These are phyloP conservation scores for Lepus timidus DNA, from an alignment of 2,113 vertebrate genomes.

Conservation along the genomic window DNA sequence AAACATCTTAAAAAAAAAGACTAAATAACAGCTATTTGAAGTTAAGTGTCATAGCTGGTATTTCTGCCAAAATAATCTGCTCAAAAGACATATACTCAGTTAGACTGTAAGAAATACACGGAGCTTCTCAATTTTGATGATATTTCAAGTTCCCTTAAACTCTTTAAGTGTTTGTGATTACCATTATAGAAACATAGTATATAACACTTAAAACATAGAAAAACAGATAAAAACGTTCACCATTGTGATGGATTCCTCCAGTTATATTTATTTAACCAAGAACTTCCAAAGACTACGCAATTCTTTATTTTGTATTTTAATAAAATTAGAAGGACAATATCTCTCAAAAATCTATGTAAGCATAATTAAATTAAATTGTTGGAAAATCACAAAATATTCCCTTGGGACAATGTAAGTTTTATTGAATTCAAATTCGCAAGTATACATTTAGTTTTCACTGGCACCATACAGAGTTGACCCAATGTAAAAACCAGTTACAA, in stretches of 20 bases:
- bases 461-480: neutral
- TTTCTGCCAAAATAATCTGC: neutral
- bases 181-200: neutral
- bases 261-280: constrained; percentile 19
- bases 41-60: neutral
- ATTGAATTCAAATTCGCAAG: neutral
- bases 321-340: constrained; percentile 3
- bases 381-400: neutral
- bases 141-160: constrained; percentile 39
- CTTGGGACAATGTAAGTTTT: neutral
- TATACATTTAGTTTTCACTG: neutral
- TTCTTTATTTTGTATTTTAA: neutral
- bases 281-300: neutral
- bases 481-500: neutral
- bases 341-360: neutral
- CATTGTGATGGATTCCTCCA: neutral
- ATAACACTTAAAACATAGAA: neutral
- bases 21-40: neutral
- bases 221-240: neutral
- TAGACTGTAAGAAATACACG: neutral
- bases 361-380: neutral
- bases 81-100: neutral
- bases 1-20: neutral
- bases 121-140: neutral
- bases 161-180: neutral